Conservation (phyloP, 2,113 vertebrate genomes). For the Ictalurus furcatus region DNA sequence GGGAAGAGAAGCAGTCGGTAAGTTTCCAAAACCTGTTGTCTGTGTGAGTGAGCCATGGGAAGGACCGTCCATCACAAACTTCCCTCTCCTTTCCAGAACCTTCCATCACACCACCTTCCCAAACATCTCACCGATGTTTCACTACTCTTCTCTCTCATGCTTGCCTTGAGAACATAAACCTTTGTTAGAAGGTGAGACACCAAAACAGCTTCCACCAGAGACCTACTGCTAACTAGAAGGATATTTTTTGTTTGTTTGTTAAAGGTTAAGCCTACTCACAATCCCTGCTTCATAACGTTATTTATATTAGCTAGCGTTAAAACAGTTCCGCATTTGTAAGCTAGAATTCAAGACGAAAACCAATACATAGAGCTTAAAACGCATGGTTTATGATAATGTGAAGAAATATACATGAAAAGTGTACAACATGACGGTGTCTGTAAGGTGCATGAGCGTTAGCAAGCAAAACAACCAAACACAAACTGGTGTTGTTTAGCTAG, state of each 20-base stretch:
- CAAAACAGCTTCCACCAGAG: not conserved
- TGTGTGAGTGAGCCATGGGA: conserved; percentile 80
- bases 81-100: conserved; percentile 79
- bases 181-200: not conserved
- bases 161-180: conserved; percentile 65
- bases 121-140: conserved; percentile 81
- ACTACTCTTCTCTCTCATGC: conserved; percentile 83
- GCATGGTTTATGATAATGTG: not conserved
- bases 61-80: conserved; percentile 72
- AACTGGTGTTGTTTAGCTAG: not conserved
- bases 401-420: not conserved
- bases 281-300: not conserved
- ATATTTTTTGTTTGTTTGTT: not conserved
- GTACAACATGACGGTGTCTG: no score
- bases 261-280: not conserved
- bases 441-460: not conserved
- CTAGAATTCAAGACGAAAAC: not conserved
- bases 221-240: not conserved
- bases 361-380: not conserved
- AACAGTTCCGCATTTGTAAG: not conserved
- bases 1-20: conserved; percentile 86
- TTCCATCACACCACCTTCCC: conserved; percentile 86
- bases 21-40: conserved; percentile 89
- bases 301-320: not conserved
- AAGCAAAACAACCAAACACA: no score